These are phyloP conservation scores for Euschistus heros DNA, from an alignment of 1,140 invertebrate species.

Conservation along the genomic window DNA sequence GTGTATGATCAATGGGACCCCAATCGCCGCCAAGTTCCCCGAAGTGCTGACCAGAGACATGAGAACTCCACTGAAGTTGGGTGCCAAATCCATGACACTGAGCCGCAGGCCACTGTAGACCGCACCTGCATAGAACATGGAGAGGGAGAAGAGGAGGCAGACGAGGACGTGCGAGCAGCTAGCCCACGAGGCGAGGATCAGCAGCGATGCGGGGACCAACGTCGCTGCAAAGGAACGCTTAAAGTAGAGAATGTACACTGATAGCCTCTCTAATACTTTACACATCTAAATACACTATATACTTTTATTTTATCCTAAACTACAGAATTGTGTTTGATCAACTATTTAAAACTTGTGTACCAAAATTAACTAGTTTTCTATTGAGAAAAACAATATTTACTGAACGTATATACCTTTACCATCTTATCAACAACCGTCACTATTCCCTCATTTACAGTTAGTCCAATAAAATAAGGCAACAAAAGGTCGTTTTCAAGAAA, in stretches of 20 bases:
- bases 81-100: not conserved
- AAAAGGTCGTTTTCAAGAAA: too few relatives aligned
- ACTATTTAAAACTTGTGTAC: not conserved
- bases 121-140: not conserved
- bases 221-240: not conserved
- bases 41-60: not conserved
- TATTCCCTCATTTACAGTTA: too few relatives aligned
- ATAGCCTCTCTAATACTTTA: too few relatives aligned
- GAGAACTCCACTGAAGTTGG: not conserved
- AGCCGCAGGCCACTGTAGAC: not conserved
- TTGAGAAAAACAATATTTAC: not conserved
- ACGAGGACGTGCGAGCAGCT: not conserved
- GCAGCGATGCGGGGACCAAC: not conserved
- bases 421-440: too few relatives aligned
- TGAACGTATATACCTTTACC: not conserved
- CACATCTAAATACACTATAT: not conserved
- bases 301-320: not conserved
- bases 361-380: not conserved
- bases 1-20: not conserved
- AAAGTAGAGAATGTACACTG: too few relatives aligned
- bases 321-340: not conserved
- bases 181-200: not conserved
- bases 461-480: too few relatives aligned
- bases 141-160: not conserved
- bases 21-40: not conserved